Evolutionary conservation across 2,113 vertebrate species (phyloP).

Genomic region (Sylvia atricapilla): DNA sequence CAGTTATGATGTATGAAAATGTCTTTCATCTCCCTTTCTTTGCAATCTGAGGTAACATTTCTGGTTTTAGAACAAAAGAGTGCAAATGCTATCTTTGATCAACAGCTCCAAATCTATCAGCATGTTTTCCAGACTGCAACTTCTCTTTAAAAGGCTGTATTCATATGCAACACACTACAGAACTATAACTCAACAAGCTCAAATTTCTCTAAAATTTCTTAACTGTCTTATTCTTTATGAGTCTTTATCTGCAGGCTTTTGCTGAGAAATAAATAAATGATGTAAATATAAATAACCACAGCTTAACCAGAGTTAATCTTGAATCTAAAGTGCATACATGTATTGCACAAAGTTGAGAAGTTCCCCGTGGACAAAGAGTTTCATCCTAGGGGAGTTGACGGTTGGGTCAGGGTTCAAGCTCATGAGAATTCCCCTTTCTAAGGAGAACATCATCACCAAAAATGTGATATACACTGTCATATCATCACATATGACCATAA

Average conservation of each 20-base stretch:
- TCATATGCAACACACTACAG: not conserved
- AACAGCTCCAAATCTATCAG: not conserved
- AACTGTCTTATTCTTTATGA: not conserved
- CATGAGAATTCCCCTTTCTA: not conserved
- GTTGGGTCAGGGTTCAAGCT: not conserved
- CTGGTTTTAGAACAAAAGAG: not conserved
- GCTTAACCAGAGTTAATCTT: not conserved
- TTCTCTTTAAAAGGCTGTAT: not conserved
- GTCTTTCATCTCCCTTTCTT: not conserved
- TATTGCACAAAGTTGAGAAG: not conserved
- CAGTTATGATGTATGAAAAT: not conserved
- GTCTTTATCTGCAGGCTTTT: not conserved
- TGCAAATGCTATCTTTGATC: not conserved
- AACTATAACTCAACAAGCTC: not conserved
- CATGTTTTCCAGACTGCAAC: not conserved
- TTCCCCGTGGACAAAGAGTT: not conserved
- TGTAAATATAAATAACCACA: not conserved
- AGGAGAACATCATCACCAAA: not conserved
- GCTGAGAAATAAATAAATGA: not conserved
- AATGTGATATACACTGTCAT: rapidly evolving
- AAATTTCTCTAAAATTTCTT: not conserved
- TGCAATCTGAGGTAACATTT: not conserved
- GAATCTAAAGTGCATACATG: not conserved
- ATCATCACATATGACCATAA: not conserved
- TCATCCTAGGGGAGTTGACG: not conserved